Evolutionary conservation across 2,113 vertebrate species (phyloP).

Genomic region (Heterocephalus glaber): DNA sequence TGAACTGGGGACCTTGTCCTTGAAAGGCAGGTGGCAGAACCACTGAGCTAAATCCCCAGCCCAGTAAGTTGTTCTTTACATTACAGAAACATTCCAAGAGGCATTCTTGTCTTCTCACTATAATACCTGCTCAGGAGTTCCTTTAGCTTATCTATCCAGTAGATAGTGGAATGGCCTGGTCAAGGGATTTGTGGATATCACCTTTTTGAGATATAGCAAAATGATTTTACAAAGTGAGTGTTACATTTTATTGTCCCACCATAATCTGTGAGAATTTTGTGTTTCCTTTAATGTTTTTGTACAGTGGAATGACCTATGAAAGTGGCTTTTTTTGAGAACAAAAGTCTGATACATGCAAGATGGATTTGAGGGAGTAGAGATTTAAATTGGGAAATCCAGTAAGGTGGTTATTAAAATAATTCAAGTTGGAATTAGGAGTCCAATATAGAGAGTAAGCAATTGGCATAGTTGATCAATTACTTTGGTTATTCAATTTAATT

Average conservation of each 20-base stretch:
- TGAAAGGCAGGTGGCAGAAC: no score
- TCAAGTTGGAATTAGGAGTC: background rate
- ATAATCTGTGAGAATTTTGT: background rate
- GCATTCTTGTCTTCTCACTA: background rate
- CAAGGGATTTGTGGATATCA: background rate
- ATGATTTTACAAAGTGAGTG: background rate
- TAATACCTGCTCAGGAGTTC: background rate
- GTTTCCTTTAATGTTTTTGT: background rate
- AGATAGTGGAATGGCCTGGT: background rate
- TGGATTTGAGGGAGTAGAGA: background rate
- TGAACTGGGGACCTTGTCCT: no score
- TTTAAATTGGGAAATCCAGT: background rate
- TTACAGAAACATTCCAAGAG: background rate
- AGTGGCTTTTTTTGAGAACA: background rate
- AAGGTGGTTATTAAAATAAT: background rate
- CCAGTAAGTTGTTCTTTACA: no score
- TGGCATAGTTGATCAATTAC: background rate
- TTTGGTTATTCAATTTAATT: slow-evolving; percentile 25
- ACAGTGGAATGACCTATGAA: background rate
- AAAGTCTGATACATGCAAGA: background rate
- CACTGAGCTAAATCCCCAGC: no score
- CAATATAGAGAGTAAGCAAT: background rate
- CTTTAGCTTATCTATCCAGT: background rate
- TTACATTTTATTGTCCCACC: background rate
- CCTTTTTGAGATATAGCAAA: background rate